Base-by-base conservation (phyloP, 1,140 invertebrate species). In the Drosophila ambigua region DNA sequence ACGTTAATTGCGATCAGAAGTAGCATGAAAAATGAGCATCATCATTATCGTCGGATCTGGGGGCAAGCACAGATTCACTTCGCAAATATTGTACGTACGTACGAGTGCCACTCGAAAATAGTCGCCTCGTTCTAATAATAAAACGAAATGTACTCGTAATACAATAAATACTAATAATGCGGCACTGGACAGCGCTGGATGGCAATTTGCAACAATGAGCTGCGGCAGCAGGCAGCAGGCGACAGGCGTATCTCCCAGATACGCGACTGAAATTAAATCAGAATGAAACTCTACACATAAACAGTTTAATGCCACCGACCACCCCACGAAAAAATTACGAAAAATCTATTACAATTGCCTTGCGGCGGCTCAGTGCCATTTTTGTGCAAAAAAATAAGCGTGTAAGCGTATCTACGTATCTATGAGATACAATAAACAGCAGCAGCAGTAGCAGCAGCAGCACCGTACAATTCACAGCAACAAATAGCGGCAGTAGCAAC, bases 141-240 rank as follows among this genome's bases (percentile, higher is more conserved):
- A 76, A 79, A 82, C 74, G 65, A 87, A 82, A 88, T 71, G 35
- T 72, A 61, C 28, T 53, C 45, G 54, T 57, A 39, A 39, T 39
- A 87, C 62, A 87, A 87, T 87, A 87, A 88, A 87, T 87, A 82
- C 87, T 85, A 77, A 85, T 87, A 88, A 69, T 59, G 44, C 63
- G 73, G 51, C 71, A 45, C 69, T 72, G 67, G 71, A 68, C 65
- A 61, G 54, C 58, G 11, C 35, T 39, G 11, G 35, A 39, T 39
- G 63, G 57, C 79, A 83, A 83, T 79, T 83, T 83, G 79, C 80
- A 83, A 82, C 79, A 82, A 83, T 82, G 75, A 83, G 75, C 35
- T 11, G 53, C 53, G 24, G 54, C 41, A 44, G 46, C 24, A 41
- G 24, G 54, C 41, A 44, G 46, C 24, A 41, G 41, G 13, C 54